Conservation (phyloP, 2,797 vertebrate genomes). For the Myiotriccus ornatus region DNA sequence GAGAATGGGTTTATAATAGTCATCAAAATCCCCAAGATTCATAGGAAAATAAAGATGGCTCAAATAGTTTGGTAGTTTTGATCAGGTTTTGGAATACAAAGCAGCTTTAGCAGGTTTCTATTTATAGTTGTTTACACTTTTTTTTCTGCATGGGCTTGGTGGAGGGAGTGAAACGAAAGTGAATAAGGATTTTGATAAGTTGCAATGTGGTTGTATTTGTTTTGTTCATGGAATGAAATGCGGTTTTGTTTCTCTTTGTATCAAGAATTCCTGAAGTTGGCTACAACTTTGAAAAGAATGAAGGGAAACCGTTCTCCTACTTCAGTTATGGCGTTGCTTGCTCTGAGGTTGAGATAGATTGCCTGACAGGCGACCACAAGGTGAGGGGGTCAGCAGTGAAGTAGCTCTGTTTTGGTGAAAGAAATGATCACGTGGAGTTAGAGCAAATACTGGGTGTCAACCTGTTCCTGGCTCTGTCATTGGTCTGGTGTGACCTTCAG, state of each 20-base stretch:
- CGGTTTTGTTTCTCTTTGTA: background rate
- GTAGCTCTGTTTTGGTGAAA: background rate
- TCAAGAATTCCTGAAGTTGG: slow-evolving; percentile 86
- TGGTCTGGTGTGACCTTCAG: slow-evolving; percentile 42
- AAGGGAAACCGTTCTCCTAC: slow-evolving; percentile 86
- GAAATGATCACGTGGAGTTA: background rate
- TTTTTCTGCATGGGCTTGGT: background rate
- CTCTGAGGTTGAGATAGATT: slow-evolving; percentile 95
- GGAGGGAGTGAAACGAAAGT: background rate
- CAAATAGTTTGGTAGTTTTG: background rate
- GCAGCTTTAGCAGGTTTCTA: background rate
- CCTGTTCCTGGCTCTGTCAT: background rate
- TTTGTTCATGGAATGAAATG: background rate
- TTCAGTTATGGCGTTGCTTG: slow-evolving; percentile 89
- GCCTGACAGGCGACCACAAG: slow-evolving; percentile 93
- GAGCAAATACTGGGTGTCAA: slow-evolving; percentile 12
- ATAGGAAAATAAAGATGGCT: background rate
- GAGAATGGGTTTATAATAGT: background rate
- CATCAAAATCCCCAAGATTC: background rate
- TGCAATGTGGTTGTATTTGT: background rate
- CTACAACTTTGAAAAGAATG: slow-evolving; percentile 84
- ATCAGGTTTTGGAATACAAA: background rate
- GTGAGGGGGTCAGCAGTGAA: slow-evolving; percentile 68
- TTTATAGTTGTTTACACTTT: background rate
- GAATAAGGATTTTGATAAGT: background rate